Evolutionary conservation across 2,113 vertebrate genomes (phyloP), one percentile per base, ranked within the genome.

Genomic region (Candoia aspera): DNA sequence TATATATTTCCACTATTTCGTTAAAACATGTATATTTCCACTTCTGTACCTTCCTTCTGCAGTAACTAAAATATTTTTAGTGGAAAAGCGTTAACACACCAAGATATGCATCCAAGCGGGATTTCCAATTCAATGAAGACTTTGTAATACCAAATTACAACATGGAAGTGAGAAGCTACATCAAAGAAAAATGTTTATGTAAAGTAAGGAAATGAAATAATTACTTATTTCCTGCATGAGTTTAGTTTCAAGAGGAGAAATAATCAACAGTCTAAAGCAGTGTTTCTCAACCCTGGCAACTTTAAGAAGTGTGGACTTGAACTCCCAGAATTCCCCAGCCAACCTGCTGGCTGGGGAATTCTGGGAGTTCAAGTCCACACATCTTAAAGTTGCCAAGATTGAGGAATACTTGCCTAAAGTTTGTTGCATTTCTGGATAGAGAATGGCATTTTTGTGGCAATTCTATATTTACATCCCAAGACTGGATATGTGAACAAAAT

Each of bases 91-190:
- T 23, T 15, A 54, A 23, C 26, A 29, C 17, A 64, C 42, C 21
- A 55, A 90, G 19, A 8, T 15, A 8, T n/a, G n/a, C 64, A 2
- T 68, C 64, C 13, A 68, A 57, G 24, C 33, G 58, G 42, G 73
- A 84, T 90, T 58, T 79, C 42, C 29, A 59, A 59, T 59, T 90
- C 4, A 6, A 62, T 33, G 11, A 33, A 73, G 46, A 33, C 29
- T 53, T 59, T 86, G 2, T 15, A 88, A 91, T 91, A 89, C 83
- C 9, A 12, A 8, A 53, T 55, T 73, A 92, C 89, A 90, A 60
- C 11, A 60, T 59, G 54, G 3, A 49, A 58, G 53, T 21, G 33
- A 83, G 55, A 33, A 62, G 23, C 29, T 8, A 29, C 21, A 64
- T 12, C 88, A 73, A 90, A 37, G 5, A 89, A 55, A 68, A 57